phyloP scores from a whole-genome alignment of 1,140 invertebrate species.

The Apis laboriosa region DNA sequence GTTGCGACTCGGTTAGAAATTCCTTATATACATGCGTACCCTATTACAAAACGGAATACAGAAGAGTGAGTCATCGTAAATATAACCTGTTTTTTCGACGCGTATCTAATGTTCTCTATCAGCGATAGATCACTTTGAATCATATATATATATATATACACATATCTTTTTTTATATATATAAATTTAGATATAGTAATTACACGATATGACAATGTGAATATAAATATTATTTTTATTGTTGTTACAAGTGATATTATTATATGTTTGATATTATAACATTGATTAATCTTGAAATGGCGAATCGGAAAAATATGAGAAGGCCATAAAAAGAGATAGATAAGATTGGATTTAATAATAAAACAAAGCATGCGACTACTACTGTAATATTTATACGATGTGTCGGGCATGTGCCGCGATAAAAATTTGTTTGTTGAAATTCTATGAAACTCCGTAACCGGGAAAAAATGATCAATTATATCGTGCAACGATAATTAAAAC shows the following conservation, averaged over 20 bases:
- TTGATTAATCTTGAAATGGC: too few relatives aligned
- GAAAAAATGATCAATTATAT: constrained; percentile 21
- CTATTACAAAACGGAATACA: constrained; percentile 15
- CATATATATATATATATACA: not conserved
- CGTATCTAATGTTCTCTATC: not conserved
- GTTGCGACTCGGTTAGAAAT: constrained; percentile 8
- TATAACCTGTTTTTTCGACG: constrained; percentile 26
- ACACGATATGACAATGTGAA: too few relatives aligned
- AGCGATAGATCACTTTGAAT: not conserved
- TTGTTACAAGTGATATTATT: too few relatives aligned
- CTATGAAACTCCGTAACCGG: not conserved
- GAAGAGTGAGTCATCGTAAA: constrained; percentile 21
- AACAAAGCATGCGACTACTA: constrained; percentile 26
- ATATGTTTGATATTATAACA: not conserved
- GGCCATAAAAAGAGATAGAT: constrained; percentile 10
- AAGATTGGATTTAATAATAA: constrained; percentile 35
- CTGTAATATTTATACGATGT: not conserved
- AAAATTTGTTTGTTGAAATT: constrained; percentile 36
- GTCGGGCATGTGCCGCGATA: constrained; percentile 23
- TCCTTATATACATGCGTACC: not conserved
- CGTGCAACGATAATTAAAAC: not conserved
- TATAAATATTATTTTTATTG: too few relatives aligned
- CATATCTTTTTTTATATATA: not conserved
- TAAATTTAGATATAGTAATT: too few relatives aligned
- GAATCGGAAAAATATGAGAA: not conserved